phyloP scores from a whole-genome alignment of 2,113 vertebrate species.

The Cyanistes caeruleus region DNA sequence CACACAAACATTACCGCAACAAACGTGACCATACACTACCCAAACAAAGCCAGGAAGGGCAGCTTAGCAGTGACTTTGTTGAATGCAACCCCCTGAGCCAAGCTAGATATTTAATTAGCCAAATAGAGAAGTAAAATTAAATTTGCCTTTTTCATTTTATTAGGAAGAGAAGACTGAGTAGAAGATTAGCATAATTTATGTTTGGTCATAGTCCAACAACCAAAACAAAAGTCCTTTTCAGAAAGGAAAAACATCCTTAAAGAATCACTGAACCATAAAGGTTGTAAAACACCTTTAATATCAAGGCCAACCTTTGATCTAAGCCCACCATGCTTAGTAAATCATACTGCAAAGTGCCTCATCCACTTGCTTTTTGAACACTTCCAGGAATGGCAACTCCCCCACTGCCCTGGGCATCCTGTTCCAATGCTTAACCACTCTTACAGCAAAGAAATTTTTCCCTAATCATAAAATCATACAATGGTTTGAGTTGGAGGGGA shows the following conservation, averaged over 20 bases:
- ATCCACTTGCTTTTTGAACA: not conserved
- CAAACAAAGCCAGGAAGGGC: not conserved
- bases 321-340: not conserved
- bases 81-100: not conserved
- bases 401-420: not conserved
- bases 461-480: not conserved
- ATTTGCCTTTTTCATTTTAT: conserved; percentile 5
- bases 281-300: not conserved
- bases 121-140: not conserved
- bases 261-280: not conserved
- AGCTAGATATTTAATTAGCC: not conserved
- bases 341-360: not conserved
- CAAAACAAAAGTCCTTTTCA: not conserved
- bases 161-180: not conserved
- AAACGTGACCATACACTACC: not conserved
- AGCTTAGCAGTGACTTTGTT: not conserved
- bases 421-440: not conserved
- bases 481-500: not conserved
- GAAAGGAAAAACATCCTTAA: not conserved
- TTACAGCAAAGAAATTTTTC: not conserved
- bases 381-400: not conserved
- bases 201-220: not conserved
- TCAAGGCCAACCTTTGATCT: not conserved
- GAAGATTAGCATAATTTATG: not conserved
- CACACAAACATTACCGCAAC: not conserved